Conservation (phyloP, 2,888 invertebrate genomes). For the Arrhopalites spinosus region DNA sequence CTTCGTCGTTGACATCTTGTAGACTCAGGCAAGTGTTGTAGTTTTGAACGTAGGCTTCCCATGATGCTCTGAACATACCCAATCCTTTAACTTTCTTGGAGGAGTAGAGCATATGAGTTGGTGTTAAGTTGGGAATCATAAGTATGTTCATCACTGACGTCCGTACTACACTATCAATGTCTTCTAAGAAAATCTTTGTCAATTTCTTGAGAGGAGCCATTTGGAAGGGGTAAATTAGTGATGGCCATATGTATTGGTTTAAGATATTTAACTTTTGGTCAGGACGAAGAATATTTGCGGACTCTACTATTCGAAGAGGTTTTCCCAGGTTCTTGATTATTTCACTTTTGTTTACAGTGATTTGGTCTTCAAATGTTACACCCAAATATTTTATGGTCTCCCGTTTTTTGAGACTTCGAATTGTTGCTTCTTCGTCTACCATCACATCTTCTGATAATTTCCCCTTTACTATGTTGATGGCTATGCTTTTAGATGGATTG, state of each 20-base stretch:
- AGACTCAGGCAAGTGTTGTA: not conserved
- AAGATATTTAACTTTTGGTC: slow-evolving; percentile 5
- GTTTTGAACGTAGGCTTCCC: slow-evolving; percentile 19
- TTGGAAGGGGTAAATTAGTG: slow-evolving; percentile 7
- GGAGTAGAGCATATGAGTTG: slow-evolving; percentile 9
- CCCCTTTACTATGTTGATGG: not conserved
- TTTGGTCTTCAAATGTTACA: not conserved
- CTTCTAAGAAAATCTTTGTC: not conserved
- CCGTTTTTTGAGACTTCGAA: not conserved
- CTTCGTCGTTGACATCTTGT: not conserved
- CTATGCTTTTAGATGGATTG: not conserved
- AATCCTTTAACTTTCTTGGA: slow-evolving; percentile 3
- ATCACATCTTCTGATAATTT: not conserved
- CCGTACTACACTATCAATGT: not conserved
- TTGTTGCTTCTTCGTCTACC: not conserved
- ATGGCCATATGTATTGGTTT: slow-evolving; percentile 17
- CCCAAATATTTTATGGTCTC: slow-evolving; percentile 10
- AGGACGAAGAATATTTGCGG: not conserved
- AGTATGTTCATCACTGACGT: not conserved
- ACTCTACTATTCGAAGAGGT: not conserved
- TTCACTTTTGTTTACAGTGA: not conserved
- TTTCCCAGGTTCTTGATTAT: not conserved
- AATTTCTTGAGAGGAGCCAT: not conserved
- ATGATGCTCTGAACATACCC: not conserved
- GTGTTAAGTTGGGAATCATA: not conserved